phyloP scores from a whole-genome alignment of 2,797 vertebrate species.

The Myotis pilosus region DNA sequence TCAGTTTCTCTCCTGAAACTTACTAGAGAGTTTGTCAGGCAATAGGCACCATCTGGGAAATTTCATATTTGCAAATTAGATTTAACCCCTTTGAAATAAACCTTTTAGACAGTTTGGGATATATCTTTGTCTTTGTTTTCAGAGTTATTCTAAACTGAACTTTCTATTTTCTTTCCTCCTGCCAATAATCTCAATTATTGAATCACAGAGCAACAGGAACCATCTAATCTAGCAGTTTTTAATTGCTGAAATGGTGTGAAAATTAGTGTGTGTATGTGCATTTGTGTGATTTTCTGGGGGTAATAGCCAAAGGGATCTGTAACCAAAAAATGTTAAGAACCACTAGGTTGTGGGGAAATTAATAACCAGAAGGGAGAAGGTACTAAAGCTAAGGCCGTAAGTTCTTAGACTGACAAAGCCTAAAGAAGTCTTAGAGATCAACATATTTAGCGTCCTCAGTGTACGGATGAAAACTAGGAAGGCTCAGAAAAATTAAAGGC shows the following conservation, averaged over 20 bases:
- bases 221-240: slow-evolving; percentile 11
- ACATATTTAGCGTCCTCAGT: neutral
- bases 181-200: neutral
- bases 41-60: neutral
- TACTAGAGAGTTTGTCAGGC: neutral
- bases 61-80: slow-evolving; percentile 20
- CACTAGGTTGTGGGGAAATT: neutral
- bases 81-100: neutral
- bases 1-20: neutral
- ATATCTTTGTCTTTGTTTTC: neutral
- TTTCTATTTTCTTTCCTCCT: neutral
- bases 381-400: neutral
- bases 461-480: neutral
- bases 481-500: neutral
- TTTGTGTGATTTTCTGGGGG: neutral
- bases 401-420: neutral
- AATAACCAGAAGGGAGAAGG: neutral
- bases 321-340: slow-evolving; percentile 16
- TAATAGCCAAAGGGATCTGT: neutral
- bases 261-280: neutral
- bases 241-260: slow-evolving; percentile 11
- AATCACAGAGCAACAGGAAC: neutral
- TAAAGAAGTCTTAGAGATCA: neutral
- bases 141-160: neutral
- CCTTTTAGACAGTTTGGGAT: neutral